Conservation (phyloP, 2,113 vertebrate species). For the Perccottus glenii region DNA sequence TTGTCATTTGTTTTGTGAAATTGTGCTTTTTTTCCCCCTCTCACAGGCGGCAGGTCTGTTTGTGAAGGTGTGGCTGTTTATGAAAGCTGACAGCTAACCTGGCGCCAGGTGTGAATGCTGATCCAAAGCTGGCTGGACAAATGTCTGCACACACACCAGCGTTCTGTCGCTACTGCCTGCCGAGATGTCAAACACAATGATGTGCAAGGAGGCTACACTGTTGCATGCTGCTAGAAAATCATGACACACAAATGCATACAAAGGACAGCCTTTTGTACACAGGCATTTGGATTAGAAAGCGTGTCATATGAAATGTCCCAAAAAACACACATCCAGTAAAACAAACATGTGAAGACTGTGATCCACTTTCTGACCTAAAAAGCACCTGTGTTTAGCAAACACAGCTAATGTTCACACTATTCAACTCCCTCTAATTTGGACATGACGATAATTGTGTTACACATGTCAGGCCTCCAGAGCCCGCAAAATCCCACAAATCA, state of each 20-base stretch:
- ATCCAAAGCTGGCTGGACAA: conserved; percentile 69
- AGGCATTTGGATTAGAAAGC: too few species aligned
- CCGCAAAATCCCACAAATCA: conserved; percentile 46
- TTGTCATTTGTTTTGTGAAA: conserved; percentile 52
- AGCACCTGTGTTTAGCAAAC: conserved; percentile 47
- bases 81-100: conserved; percentile 64
- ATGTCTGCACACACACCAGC: conserved; percentile 65
- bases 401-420: conserved; percentile 26
- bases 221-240: conserved; percentile 43
- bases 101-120: conserved; percentile 51
- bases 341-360: not conserved
- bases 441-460: conserved; percentile 61
- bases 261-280: conserved; percentile 34
- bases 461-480: conserved; percentile 57
- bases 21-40: not conserved
- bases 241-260: conserved; percentile 30
- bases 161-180: conserved; percentile 50
- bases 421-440: conserved; percentile 50
- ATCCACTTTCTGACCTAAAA: conserved; percentile 10
- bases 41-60: conserved; percentile 3
- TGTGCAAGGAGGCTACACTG: conserved; percentile 51
- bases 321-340: not conserved
- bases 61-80: conserved; percentile 52
- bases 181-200: conserved; percentile 76
- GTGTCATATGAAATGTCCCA: too few species aligned